Percentiles rank a stretch among this genome's conserved stretches.
These are phyloP conservation scores for Atlantisia rogersi DNA, from an alignment of 2,113 vertebrate genomes.

Conservation along the genomic window DNA sequence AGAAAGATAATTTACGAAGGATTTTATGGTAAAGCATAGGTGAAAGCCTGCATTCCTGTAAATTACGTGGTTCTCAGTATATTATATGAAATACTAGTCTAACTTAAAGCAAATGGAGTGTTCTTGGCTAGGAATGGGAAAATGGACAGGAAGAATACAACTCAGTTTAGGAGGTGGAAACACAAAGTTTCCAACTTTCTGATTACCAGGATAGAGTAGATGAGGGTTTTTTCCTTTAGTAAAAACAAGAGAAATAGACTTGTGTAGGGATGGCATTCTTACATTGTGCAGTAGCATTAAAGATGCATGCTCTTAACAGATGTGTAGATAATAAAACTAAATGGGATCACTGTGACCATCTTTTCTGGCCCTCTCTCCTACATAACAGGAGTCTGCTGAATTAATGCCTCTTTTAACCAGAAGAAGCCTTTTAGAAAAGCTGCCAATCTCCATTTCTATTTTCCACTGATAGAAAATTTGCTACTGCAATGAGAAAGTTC, in stretches of 20 bases:
- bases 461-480: slow-evolving; percentile 2
- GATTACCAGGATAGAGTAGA: background rate
- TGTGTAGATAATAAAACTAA: background rate
- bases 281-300: background rate
- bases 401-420: background rate
- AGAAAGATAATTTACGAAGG: background rate
- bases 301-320: background rate
- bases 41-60: background rate
- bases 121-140: background rate
- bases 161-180: background rate
- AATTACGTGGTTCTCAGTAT: background rate
- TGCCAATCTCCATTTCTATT: background rate
- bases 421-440: background rate
- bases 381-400: background rate
- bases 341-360: background rate
- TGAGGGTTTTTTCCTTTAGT: background rate
- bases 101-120: background rate
- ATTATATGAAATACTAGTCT: background rate
- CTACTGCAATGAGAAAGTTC: background rate
- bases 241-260: background rate
- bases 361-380: background rate
- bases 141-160: background rate
- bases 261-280: background rate
- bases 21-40: background rate
- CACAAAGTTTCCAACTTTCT: background rate